Percentiles rank a stretch among this genome's conserved stretches.
Conservation (phyloP, 2,888 invertebrate species). For the Thysanoteuthis rhombus region DNA sequence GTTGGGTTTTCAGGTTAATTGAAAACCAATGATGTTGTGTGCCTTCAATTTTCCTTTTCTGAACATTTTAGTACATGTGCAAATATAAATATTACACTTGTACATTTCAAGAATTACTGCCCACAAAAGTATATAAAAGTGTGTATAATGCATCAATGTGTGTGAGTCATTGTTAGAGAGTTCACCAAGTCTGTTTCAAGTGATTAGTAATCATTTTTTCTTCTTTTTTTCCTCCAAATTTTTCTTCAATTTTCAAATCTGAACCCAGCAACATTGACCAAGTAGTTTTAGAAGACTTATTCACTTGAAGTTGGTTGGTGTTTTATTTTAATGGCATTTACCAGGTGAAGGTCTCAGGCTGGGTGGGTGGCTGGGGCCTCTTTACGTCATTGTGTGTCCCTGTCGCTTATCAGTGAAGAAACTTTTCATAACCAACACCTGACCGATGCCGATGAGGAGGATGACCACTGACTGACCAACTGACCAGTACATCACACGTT, state of each 20-base stretch:
- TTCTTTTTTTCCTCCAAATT: neutral
- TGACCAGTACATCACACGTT: slow-evolving; percentile 87
- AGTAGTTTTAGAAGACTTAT: neutral
- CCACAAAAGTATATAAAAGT: neutral
- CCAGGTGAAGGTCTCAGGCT: neutral
- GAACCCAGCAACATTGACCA: neutral
- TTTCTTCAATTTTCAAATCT: neutral
- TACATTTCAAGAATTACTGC: neutral
- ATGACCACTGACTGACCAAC: slow-evolving; percentile 86
- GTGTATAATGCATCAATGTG: neutral
- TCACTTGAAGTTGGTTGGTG: neutral
- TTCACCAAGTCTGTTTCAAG: too few relatives aligned
- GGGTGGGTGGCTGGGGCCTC: neutral
- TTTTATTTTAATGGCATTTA: too few relatives aligned
- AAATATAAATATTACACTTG: neutral
- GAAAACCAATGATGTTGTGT: too few relatives aligned
- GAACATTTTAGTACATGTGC: neutral
- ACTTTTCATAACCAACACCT: slow-evolving; percentile 89
- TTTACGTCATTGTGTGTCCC: slow-evolving; percentile 34
- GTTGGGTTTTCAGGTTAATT: neutral
- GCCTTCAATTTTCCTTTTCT: neutral
- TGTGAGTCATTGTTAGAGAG: too few relatives aligned
- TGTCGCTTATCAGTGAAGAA: slow-evolving; percentile 82
- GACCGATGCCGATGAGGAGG: slow-evolving; percentile 85
- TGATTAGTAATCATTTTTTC: neutral